Base-by-base conservation (phyloP, 1,140 invertebrate species). In the Rhizoglyphus robini region DNA sequence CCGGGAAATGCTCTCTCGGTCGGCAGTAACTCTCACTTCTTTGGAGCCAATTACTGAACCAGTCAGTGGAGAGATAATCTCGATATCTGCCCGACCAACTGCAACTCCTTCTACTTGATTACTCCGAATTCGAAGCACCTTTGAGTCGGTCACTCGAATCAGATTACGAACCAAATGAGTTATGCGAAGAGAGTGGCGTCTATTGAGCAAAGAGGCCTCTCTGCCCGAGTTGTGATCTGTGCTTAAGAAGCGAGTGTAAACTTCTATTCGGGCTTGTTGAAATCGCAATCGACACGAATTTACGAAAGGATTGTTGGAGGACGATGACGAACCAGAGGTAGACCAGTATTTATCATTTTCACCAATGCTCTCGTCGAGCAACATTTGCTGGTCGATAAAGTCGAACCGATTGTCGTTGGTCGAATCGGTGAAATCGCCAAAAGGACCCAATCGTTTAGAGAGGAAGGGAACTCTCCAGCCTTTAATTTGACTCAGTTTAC, bases 201-300 rank as follows among this genome's bases (percentile, higher is more conserved):
- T 80, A 54, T 88, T 91, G 27, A 94, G 85, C 66, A 94, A 84
- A 76, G 91, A 94, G 13, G 86, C 89, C 5, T 88, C 86, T 48
- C 90, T 82, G 0, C 91, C 90, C 0, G 89, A 90, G 73, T 93
- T 88, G 74, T 94, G 88, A 75, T 93, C 89, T 20, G 84, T 85
- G 0, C 90, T 89, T 32, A 90, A 79, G 74, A 97, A 96, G 67
- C 86, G 82, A 1, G 91, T 88, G 72, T 90, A 93, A 25, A 85
- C 88, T 75, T 95, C 88, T 18, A 96, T 83, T 15, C 86, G 84
- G 67, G 86, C 88, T 74, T 95, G 91, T 73, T 96, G 92, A 72
- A 89, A 94, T 27, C 90, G 79, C 3, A 91, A 77, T 18, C 86
- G 78, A 71, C 92, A 96, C 1, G 78, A 79, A 15, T 79, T 79